phyloP scores from a whole-genome alignment of 2,797 vertebrate species.

The Gallinago nigripennis region DNA sequence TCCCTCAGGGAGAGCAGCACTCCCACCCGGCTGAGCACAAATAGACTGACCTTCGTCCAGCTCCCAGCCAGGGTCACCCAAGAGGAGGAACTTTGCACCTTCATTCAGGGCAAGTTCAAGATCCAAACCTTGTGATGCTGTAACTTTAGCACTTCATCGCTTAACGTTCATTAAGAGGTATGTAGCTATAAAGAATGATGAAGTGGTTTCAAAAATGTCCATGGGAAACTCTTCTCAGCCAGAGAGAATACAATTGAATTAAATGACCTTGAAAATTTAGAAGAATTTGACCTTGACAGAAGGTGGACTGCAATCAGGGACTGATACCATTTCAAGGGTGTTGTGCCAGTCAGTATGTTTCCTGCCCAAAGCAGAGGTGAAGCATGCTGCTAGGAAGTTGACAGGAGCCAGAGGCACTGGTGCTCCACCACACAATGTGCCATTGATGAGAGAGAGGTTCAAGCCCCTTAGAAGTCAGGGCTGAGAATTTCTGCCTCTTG shows the following conservation, averaged over 20 bases:
- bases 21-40: neutral
- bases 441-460: neutral
- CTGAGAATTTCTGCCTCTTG: neutral
- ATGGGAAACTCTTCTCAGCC: neutral
- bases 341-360: neutral
- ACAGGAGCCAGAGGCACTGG: neutral
- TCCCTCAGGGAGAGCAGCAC: neutral
- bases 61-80: neutral
- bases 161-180: neutral
- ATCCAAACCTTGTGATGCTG: neutral
- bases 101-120: neutral
- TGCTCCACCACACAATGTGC: neutral
- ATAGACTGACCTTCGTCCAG: neutral
- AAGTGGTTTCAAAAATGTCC: neutral
- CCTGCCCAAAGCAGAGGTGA: neutral
- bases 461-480: neutral
- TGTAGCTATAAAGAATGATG: neutral
- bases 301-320: neutral
- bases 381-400: neutral
- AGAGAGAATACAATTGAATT: neutral
- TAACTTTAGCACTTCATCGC: neutral
- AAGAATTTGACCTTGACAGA: neutral
- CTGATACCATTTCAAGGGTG: neutral
- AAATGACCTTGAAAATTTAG: neutral
- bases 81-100: neutral